Evolutionary conservation across 64 coral and sea anemone species (phyloP), one percentile per base, ranked within the genome.

Genomic region (Astreopora myriophthalma): DNA sequence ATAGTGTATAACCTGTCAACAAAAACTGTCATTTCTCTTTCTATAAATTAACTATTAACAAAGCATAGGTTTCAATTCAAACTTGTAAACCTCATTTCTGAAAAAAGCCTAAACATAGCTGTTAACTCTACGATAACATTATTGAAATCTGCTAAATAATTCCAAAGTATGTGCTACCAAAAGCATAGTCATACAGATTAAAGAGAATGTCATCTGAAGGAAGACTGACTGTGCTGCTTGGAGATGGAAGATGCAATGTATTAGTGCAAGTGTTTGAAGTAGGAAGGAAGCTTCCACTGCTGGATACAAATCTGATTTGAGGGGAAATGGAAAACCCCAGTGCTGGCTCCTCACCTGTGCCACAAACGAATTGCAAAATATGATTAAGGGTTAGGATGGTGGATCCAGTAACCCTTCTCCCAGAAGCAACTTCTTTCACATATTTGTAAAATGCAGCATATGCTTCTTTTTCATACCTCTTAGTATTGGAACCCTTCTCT

Each of bases 181-280:
- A 62, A 8, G 79, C 79, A 82, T 82, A 40, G 33, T 82, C 79
- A 83, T 62, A 82, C 63, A 36, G 28, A 61, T 52, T 83, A 86
- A 86, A 44, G 39, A 86, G 57, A 40, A 86, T 28, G 31, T 69
- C 34, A 34, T 85, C 79, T 38, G 34, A 27, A 29, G 82, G 82
- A 58, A 86, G 60, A 68, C 49, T 86, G 22, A 49, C 10, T 65
- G 84, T 72, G 38, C 58, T 86, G 38, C 27, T 86, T 49, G 84
- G 84, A 72, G 33, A n/a, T 68, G 84, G 64, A n/a, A 86, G 84
- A 70, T 63, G 57, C 9, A 86, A 69, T 31, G 34, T 29, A 72
- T 86, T 86, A 60, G 64, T 86, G 84, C 84, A 86, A 38, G 63
- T 86, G 65, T 86, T 86, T 69, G 66, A 40, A 68, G 66, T 46